phyloP scores from a whole-genome alignment of 2,113 vertebrate species.

The Macquaria ambigua region DNA sequence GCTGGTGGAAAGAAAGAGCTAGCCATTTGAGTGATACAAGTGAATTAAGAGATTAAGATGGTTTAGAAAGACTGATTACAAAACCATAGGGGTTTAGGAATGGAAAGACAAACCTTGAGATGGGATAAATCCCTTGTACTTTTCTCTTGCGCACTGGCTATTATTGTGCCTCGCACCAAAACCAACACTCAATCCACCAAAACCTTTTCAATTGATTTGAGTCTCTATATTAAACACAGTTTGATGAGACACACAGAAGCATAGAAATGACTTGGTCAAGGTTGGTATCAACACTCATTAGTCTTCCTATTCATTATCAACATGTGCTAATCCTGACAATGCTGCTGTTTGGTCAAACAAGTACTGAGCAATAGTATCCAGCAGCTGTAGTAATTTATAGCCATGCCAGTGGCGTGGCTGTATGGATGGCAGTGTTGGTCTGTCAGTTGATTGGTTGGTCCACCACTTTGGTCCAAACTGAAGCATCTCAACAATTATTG shows the following conservation, averaged over 20 bases:
- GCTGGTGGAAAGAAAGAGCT: conserved; percentile 80
- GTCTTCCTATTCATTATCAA: neutral
- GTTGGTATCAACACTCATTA: neutral
- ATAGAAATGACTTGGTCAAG: conserved; percentile 7
- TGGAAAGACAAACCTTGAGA: conserved; percentile 84
- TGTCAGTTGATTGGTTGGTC: neutral
- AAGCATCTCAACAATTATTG: conserved; percentile 5
- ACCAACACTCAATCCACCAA: conserved; percentile 36
- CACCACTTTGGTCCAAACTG: neutral
- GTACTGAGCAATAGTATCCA: neutral
- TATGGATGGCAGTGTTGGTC: neutral
- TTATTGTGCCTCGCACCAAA: conserved; percentile 68
- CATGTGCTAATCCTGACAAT: neutral
- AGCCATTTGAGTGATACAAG: conserved; percentile 85
- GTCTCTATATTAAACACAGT: conserved; percentile 49
- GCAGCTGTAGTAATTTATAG: neutral
- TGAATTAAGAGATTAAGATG: conserved; percentile 89
- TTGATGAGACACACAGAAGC: conserved; percentile 1
- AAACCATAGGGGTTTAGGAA: conserved; percentile 85
- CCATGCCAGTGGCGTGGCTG: neutral
- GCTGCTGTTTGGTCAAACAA: neutral
- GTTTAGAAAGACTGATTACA: conserved; percentile 88
- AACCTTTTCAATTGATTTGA: conserved; percentile 65
- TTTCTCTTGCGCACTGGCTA: conserved; percentile 70
- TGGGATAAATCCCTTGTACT: conserved; percentile 82